A percentile compares a stretch with the other conserved stretches of the same genome.
Conservation (phyloP, 2,113 vertebrate species). For the Podocnemis expansa region DNA sequence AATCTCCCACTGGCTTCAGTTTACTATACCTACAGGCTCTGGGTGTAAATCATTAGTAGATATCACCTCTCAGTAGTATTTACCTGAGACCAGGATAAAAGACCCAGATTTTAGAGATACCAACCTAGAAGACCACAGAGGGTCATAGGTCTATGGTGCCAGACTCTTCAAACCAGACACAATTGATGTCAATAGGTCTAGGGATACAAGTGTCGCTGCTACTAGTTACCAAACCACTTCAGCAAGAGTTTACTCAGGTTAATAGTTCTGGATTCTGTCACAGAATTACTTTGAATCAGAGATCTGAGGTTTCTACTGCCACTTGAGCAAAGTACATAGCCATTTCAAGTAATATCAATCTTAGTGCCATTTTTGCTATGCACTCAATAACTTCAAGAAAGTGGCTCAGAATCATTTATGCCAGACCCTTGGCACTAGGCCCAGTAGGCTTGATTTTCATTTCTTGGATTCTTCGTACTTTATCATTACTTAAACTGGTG, state of each 20-base stretch:
- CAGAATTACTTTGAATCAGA: background rate
- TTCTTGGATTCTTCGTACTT: background rate
- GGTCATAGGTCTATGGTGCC: background rate
- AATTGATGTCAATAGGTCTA: background rate
- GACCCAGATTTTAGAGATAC: background rate
- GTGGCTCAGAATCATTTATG: background rate
- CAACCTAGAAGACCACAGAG: background rate
- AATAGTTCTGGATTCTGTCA: background rate
- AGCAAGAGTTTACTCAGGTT: background rate
- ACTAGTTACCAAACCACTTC: background rate
- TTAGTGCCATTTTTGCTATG: background rate
- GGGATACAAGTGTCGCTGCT: background rate
- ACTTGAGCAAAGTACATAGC: background rate
- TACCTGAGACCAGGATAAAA: background rate
- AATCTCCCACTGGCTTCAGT: too few species aligned
- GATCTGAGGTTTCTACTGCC: background rate
- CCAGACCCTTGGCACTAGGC: background rate
- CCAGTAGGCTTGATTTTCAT: background rate
- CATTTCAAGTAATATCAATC: background rate
- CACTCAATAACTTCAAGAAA: background rate
- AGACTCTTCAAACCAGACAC: background rate
- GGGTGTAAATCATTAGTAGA: background rate
- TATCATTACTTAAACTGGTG: background rate
- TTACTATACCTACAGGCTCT: background rate
- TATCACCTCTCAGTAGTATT: background rate